Evolutionary conservation across 1,140 invertebrate species (phyloP), one percentile per base, ranked within the genome.

Genomic region (Aphelenchoides fujianensis): DNA sequence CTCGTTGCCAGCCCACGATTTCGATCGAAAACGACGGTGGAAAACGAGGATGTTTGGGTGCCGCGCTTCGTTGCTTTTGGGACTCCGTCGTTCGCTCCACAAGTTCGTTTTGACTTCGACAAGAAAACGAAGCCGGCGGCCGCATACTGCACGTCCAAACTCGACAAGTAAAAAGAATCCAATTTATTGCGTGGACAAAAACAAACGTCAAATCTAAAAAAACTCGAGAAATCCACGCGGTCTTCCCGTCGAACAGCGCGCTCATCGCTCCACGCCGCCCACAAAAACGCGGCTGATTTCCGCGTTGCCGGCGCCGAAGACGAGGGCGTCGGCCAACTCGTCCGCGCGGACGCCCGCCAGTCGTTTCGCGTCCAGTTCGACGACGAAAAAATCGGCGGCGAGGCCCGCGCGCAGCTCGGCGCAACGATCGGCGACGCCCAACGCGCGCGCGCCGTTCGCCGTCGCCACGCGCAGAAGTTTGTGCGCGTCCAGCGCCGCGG

Each of bases 381-480:
- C 54, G 12, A 63, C 66, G 53, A 82, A 52, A 69, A 75, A 72
- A 32, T 78, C 75, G 23, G 76, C 35, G n/a, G 28, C 5, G 30
- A 64, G n/a, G 9, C 69, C 75, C 19, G 73, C 63, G 34, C 69
- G 32, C 32, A 82, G 61, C 62, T 61, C 41, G 23, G 79, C 82
- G 37, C 68, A 52, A 7, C 30, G 35, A 23, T 70, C 52, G 1
- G 28, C 59, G 19, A 82, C 36, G 9, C 74, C 74, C 36, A 82
- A 61, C 5, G 82, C 71, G 35, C 70, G 74, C 16, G 82, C 82
- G 41, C 79, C 81, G 59, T 75, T 81, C 19, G 54, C 63, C 28
- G 81, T 82, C 0, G 72, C 79, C 27, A 72, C 71, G 37, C 74
- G 31, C 2, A 84, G n/a, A 9, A 82, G 61, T 35, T 82, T 76